phyloP scores from a whole-genome alignment of 2,888 invertebrate genomes.

The Kuschelorhynchus macadamiae region DNA sequence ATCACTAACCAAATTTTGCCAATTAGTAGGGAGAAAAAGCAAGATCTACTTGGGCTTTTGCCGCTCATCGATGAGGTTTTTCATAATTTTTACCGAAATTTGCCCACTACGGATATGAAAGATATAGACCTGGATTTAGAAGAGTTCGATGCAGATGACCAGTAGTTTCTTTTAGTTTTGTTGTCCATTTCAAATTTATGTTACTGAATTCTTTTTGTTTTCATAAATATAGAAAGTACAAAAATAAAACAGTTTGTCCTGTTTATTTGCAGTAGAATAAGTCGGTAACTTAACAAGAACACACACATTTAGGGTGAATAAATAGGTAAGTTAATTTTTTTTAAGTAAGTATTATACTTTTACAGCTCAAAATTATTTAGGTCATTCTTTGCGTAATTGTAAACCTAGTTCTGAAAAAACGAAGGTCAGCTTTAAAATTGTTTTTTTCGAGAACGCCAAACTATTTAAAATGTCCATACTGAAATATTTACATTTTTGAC shows the following conservation, averaged over 20 bases:
- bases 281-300: background rate
- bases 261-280: background rate
- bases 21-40: slow-evolving; percentile 10
- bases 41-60: slow-evolving; percentile 11
- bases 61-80: slow-evolving; percentile 16
- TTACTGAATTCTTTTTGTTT: background rate
- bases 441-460: background rate
- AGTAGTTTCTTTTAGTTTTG: slow-evolving; percentile 2
- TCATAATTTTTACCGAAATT: slow-evolving; percentile 13
- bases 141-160: slow-evolving; percentile 5
- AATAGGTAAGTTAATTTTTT: slow-evolving; percentile 5
- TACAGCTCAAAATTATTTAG: slow-evolving; percentile 2
- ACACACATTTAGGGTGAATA: slow-evolving; percentile 2
- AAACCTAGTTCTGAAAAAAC: slow-evolving; percentile 2
- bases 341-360: background rate
- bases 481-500: slow-evolving; percentile 7
- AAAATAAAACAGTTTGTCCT: background rate
- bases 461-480: background rate
- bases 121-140: background rate
- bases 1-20: slow-evolving; percentile 4
- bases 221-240: background rate
- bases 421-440: background rate
- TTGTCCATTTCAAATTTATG: slow-evolving; percentile 1
- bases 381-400: background rate
- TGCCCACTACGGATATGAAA: slow-evolving; percentile 10